Evolutionary conservation across 2,797 vertebrate genomes (phyloP).

Genomic region (Astyanax mexicanus): DNA sequence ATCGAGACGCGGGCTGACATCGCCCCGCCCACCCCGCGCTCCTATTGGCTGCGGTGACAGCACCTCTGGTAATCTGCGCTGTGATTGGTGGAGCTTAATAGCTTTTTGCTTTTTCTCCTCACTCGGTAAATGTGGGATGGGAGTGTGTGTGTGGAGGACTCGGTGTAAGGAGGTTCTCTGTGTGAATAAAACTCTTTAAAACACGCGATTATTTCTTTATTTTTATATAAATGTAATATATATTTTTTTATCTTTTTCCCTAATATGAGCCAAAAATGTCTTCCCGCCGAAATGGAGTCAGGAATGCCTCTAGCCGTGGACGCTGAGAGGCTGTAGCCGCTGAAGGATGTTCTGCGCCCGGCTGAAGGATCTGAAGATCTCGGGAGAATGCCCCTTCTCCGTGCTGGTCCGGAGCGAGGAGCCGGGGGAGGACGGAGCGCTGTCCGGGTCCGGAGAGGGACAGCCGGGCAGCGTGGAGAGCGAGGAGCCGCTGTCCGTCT

Average conservation of each 20-base stretch:
- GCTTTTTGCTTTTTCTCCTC: slow-evolving; percentile 66
- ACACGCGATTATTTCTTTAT: too few relatives aligned
- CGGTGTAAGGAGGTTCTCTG: too few relatives aligned
- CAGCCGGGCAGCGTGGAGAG: slow-evolving; percentile 76
- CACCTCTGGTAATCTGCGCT: slow-evolving; percentile 25
- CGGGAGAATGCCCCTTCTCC: slow-evolving; percentile 96
- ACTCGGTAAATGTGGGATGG: slow-evolving; percentile 53
- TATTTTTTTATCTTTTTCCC: too few relatives aligned
- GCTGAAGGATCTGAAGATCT: slow-evolving; percentile 94
- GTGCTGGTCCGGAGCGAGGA: slow-evolving; percentile 78
- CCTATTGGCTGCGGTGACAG: slow-evolving; percentile 72
- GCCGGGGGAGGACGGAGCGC: slow-evolving; percentile 76
- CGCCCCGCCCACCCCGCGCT: slow-evolving; percentile 67
- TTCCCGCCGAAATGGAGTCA: slow-evolving; percentile 63
- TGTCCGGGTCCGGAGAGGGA: slow-evolving; percentile 82
- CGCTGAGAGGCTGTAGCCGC: slow-evolving; percentile 43
- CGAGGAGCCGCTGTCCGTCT: too few relatives aligned
- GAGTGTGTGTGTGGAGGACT: too few relatives aligned
- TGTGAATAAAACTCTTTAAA: too few relatives aligned
- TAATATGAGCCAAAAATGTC: slow-evolving; percentile 39
- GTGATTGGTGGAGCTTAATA: slow-evolving; percentile 74
- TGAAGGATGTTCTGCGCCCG: slow-evolving; percentile 95
- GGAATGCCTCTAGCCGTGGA: slow-evolving; percentile 57
- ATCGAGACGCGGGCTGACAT: too few relatives aligned
- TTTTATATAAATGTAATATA: too few relatives aligned